A percentile compares a stretch with the other conserved stretches of the same genome.
Conservation (phyloP, 2,113 vertebrate genomes). For the Brevimyrus niger region DNA sequence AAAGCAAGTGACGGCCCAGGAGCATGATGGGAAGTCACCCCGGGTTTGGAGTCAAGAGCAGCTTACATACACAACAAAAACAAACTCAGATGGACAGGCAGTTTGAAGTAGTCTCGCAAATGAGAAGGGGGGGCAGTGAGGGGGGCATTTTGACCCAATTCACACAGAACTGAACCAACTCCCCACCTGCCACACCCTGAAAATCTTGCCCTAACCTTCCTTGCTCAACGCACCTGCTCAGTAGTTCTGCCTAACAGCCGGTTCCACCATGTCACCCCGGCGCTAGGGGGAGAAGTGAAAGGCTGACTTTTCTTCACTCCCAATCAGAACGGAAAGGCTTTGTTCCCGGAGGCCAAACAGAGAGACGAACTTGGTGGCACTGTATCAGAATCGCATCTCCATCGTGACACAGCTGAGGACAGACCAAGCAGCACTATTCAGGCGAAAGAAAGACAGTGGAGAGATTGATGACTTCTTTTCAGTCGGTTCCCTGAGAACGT, state of each 20-base stretch:
- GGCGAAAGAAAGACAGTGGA: not conserved
- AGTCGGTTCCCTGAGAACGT: not conserved
- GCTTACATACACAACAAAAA: not conserved
- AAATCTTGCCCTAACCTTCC: not conserved
- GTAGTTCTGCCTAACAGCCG: not conserved
- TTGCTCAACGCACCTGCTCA: not conserved
- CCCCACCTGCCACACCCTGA: not conserved
- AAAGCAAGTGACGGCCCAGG: not conserved
- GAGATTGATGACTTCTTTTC: conserved; percentile 7
- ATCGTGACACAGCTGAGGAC: not conserved
- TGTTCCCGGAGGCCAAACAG: conserved; percentile 52
- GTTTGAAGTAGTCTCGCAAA: not conserved
- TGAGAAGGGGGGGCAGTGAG: not conserved
- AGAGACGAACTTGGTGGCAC: conserved; percentile 31
- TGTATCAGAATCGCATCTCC: conserved; percentile 31
- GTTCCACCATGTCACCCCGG: conserved; percentile 15
- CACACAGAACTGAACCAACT: not conserved
- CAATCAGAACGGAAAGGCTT: conserved; percentile 41
- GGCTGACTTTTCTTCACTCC: conserved; percentile 45
- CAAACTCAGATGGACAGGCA: not conserved
- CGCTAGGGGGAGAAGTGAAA: conserved; percentile 50
- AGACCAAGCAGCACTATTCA: not conserved
- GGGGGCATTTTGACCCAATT: not conserved
- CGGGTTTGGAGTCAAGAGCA: not conserved
- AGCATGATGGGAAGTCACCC: conserved; percentile 7